Percentiles rank a stretch among this genome's conserved stretches.
These are phyloP conservation scores for Subacronicta megacephala DNA, from an alignment of 2,888 invertebrate species.

Conservation along the genomic window DNA sequence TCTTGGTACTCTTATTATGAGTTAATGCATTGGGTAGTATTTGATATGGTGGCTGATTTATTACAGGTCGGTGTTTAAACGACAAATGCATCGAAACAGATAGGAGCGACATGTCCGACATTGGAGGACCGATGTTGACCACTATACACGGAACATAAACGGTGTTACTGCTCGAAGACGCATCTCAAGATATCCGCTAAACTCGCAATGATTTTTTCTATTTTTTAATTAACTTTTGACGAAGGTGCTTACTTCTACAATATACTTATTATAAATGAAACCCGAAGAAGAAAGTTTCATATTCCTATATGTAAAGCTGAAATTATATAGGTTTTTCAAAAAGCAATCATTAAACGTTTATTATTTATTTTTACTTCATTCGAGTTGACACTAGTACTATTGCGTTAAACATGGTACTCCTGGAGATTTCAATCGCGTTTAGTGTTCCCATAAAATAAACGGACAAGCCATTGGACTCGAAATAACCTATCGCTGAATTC, in stretches of 20 bases:
- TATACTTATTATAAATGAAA: not conserved
- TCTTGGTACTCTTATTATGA: slow-evolving; percentile 8
- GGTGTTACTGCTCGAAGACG: slow-evolving; percentile 62
- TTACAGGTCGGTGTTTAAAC: slow-evolving; percentile 90
- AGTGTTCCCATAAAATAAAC: slow-evolving; percentile 46
- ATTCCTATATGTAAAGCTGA: not conserved
- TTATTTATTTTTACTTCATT: slow-evolving; percentile 20
- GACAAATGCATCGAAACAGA: slow-evolving; percentile 90
- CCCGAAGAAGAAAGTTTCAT: not conserved
- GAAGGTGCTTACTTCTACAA: not conserved
- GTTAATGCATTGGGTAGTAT: slow-evolving; percentile 58
- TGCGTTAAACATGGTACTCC: slow-evolving; percentile 24
- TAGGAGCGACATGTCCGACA: slow-evolving; percentile 89
- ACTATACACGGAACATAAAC: slow-evolving; percentile 75
- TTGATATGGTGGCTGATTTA: slow-evolving; percentile 81
- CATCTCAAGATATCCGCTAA: slow-evolving; percentile 64
- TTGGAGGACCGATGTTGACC: slow-evolving; percentile 87
- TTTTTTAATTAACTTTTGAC: not conserved
- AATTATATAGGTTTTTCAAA: not conserved
- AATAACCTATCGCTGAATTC: slow-evolving; percentile 40
- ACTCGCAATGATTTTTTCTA: not conserved
- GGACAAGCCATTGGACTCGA: slow-evolving; percentile 45
- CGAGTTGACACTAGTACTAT: slow-evolving; percentile 11
- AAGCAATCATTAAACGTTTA: not conserved
- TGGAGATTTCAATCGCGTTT: slow-evolving; percentile 37